A percentile compares a stretch with the other conserved stretches of the same genome.
Evolutionary conservation across 37 sponge, comb jelly and placozoan species (phyloP).

Genomic region (Dysidea cf. avara): DNA sequence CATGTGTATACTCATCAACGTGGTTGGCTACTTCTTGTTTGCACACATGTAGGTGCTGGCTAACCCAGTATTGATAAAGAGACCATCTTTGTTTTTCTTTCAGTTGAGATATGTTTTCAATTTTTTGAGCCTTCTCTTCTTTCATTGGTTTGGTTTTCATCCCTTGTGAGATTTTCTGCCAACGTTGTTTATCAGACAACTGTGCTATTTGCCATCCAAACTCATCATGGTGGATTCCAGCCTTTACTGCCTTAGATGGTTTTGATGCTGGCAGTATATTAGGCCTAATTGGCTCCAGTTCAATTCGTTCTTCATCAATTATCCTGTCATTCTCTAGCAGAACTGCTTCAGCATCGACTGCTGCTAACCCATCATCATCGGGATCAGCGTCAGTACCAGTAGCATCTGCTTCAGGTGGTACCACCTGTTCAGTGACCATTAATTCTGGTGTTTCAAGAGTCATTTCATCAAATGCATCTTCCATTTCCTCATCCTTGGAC

Average conservation of each 20-base stretch:
- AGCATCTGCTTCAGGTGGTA: no score
- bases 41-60: slow-evolving; percentile 4
- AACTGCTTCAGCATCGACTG: slow-evolving; percentile 64
- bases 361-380: no score
- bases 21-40: slow-evolving; percentile 2
- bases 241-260: no score
- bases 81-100: slow-evolving; percentile 40
- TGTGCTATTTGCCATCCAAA: slow-evolving; percentile 19
- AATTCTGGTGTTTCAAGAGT: no score
- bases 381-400: no score
- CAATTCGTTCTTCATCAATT: slow-evolving; percentile 60
- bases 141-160: slow-evolving; percentile 47
- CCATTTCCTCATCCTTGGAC: no score
- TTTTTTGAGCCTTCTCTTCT: slow-evolving; percentile 14
- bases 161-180: slow-evolving; percentile 39
- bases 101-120: slow-evolving; percentile 32
- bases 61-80: slow-evolving; percentile 69
- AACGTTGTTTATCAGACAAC: no score
- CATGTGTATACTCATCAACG: slow-evolving; percentile 27
- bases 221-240: no score
- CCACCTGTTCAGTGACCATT: no score
- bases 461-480: no score
- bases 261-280: slow-evolving; percentile 6
- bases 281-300: slow-evolving; percentile 9
- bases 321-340: slow-evolving; percentile 58